phyloP scores from a whole-genome alignment of 1,140 invertebrate genomes.

The Adoxophyes honmai region DNA sequence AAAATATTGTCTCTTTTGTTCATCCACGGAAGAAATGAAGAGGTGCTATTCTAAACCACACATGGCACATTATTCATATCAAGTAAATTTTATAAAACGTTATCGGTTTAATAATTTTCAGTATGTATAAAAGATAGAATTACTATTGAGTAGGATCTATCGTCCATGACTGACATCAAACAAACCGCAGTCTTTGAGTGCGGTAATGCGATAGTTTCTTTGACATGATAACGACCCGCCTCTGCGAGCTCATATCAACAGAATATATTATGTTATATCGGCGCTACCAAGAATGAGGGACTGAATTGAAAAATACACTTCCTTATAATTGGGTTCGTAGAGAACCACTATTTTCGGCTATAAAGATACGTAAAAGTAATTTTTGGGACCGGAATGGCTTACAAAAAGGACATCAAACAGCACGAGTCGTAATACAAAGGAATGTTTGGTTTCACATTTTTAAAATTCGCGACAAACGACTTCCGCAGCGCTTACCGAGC shows the following conservation, averaged over 20 bases:
- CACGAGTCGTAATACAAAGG: not conserved
- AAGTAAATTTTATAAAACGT: too few species aligned
- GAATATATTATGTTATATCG: conserved; percentile 66
- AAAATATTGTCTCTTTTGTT: too few species aligned
- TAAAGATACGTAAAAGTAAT: not conserved
- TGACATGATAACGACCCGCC: conserved; percentile 70
- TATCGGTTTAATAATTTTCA: conserved; percentile 2
- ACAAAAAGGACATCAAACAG: not conserved
- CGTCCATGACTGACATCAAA: conserved; percentile 54
- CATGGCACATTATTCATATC: too few species aligned
- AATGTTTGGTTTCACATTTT: conserved; percentile 13
- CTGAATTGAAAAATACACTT: conserved; percentile 43
- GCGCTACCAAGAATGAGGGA: conserved; percentile 28
- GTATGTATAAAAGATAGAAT: conserved; percentile 29
- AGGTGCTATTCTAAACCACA: too few species aligned
- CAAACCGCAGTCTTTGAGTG: conserved; percentile 63
- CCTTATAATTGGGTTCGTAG: conserved; percentile 9
- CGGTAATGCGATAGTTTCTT: conserved; percentile 71
- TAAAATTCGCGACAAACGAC: conserved; percentile 1
- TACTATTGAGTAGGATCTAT: conserved; percentile 42
- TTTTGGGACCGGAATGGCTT: not conserved
- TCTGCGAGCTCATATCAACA: conserved; percentile 50
- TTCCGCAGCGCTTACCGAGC: conserved; percentile 27
- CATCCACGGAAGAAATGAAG: too few species aligned
- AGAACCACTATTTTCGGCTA: not conserved